Base-by-base conservation (phyloP, 2,113 vertebrate genomes). In the Herpetotheres cachinnans region DNA sequence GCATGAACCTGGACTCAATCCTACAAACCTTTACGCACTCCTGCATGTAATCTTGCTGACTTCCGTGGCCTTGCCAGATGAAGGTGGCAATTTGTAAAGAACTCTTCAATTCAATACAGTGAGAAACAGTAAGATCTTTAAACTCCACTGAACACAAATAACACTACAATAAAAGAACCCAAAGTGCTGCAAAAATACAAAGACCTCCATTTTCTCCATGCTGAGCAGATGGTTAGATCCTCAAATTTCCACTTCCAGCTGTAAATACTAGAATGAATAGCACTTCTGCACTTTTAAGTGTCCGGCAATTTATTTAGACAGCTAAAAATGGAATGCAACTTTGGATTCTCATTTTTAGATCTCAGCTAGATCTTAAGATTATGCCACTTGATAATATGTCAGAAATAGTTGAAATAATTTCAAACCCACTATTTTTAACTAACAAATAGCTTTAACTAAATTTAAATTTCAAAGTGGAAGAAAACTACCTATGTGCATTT, bases 301-400 rank as follows among this genome's bases (percentile, higher is more conserved):
- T 8, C 71, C 84, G 81, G 36, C 24, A 47, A 61, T 65, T 89
- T 27, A 62, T 63, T 79, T 32, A 46, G 73, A 32, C 30, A 52
- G 62, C 56, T 72, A n/a, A 81, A 93, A 91, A 74, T 10, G 15
- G 77, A 78, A 44, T 8, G 16, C 25, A 85, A 58, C 42, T 66
- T 67, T 21, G 46, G 63, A 22, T 24, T 17, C 63, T 61, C 24
- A 14, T 40, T 36, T 84, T 34, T 24, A 70, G 63, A 40, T 36
- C 70, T 66, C 66, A 24, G 34, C 46, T 25, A n/a, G 17, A 32
- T 49, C 29, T 82, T 59, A 24, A 54, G 59, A 25, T 49, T 20
- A 6, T 7, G 14, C 8, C 47, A 34, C 38, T 74, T 15, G 42
- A 47, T 11, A 44, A 27, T 3, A 10, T 0, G 8, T 6, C 78